Evolutionary conservation across 2,797 vertebrate species (phyloP).

Genomic region (Notoglanidium macrostoma): DNA sequence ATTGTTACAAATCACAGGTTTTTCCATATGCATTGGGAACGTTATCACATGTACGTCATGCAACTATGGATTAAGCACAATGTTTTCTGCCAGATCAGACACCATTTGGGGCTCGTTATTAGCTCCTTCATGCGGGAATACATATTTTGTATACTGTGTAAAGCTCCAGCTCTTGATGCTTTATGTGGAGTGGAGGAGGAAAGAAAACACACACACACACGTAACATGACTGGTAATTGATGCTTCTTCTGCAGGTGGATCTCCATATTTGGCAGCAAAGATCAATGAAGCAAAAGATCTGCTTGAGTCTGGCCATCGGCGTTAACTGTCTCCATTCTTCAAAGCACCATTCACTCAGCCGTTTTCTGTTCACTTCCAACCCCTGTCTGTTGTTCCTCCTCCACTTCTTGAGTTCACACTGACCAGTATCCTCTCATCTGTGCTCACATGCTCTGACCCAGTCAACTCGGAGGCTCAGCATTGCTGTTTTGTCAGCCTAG

Average conservation of each 20-base stretch:
- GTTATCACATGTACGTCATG: neutral
- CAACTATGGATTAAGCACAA: no score
- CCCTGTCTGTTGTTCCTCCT: neutral
- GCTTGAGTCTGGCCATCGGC: conserved; percentile 80
- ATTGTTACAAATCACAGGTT: neutral
- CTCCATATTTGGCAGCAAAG: conserved; percentile 89
- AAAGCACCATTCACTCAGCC: conserved; percentile 30
- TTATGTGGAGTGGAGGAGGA: neutral
- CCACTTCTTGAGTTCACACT: neutral
- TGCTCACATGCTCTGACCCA: conserved; percentile 15
- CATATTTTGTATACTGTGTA: conserved; percentile 20
- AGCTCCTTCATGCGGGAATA: neutral
- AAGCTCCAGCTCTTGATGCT: conserved; percentile 12
- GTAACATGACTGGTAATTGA: conserved; percentile 26
- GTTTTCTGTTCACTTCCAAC: conserved; percentile 16
- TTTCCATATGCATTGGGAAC: neutral
- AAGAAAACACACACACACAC: neutral
- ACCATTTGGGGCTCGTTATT: neutral
- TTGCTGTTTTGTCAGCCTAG: neutral
- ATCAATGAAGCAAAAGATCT: conserved; percentile 95
- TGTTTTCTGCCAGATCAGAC: neutral
- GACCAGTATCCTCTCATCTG: neutral
- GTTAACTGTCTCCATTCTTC: conserved; percentile 65
- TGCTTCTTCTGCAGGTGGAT: conserved; percentile 79
- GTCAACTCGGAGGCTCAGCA: neutral